Evolutionary conservation across 2,113 vertebrate species (phyloP), one percentile per base, ranked within the genome.

Genomic region (Pagrus major): DNA sequence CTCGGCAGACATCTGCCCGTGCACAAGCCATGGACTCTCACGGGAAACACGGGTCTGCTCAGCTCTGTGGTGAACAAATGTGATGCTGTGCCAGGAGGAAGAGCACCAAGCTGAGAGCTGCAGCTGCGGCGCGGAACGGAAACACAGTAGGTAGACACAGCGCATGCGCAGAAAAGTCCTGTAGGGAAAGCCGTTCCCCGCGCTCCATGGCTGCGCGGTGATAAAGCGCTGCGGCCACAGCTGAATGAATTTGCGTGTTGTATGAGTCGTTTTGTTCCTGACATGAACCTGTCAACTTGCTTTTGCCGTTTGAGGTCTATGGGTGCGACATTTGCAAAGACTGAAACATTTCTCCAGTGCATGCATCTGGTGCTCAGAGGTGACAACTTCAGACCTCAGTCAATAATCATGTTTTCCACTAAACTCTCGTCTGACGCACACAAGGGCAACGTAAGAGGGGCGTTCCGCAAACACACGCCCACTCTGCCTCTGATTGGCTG

Each of bases 81-180:
- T 66, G 82, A 86, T 79, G 78, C 65, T 84, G 58, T 76, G 84
- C 85, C 79, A 86, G 61, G 64, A 85, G 23, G 49, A 58, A 23
- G n/a, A 73, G 37, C 41, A 15, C 20, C 9, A 39, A 58, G 27
- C 23, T 10, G 33, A 21, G 39, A 15, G 39, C 42, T 42, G 79
- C 78, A 82, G 64, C 81, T 58, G 84, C 76, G 71, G 85, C 84
- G 77, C 77, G 31, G 64, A 76, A 27, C 44, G 54, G 54, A 76
- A 47, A 37, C 66, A 23, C 10, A 12, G 41, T 1, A 11, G 47
- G 37, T 39, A 20, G 2, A 29, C 7, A 46, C 0, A 0, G 65
- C 80, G 86, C 91, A 83, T 87, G 91, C 91, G 91, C 77, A 46
- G 3, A 52, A 5, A 5, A 51, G 10, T 14, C 42, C 14, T 11